These are phyloP conservation scores for Nemapogon koenigi DNA, from an alignment of 2,888 invertebrate species.

Conservation along the genomic window DNA sequence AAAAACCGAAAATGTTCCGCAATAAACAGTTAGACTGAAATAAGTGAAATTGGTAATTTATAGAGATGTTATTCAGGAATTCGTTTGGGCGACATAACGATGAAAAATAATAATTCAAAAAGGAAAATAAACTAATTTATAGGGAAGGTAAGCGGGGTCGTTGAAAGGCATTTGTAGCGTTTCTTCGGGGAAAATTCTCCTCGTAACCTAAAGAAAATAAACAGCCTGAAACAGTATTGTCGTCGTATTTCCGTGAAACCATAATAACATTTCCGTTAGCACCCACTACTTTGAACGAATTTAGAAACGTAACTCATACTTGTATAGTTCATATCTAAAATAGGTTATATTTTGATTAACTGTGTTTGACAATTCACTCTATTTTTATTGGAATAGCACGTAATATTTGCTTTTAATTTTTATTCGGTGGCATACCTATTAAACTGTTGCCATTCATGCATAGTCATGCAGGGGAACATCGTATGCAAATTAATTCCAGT, in stretches of 20 bases:
- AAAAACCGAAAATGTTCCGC: not conserved
- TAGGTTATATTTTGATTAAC: no score
- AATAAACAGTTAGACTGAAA: constrained; percentile 3
- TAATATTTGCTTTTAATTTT: no score
- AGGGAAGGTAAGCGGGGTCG: constrained; percentile 10
- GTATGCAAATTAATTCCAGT: constrained; percentile 8
- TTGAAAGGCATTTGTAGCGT: constrained; percentile 5
- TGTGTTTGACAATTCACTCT: no score
- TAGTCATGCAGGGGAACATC: constrained; percentile 6
- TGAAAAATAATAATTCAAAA: constrained; percentile 15
- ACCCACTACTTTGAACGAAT: no score
- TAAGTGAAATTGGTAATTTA: constrained; percentile 26
- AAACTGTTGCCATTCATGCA: no score
- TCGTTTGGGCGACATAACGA: constrained; percentile 13
- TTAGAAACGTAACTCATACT: no score
- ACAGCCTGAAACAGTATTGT: constrained; percentile 6
- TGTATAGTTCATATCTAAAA: no score
- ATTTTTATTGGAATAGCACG: no score
- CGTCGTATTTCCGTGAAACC: no score
- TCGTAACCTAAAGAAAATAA: constrained; percentile 7
- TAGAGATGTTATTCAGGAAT: constrained; percentile 25
- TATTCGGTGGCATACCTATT: no score
- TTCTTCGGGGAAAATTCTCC: constrained; percentile 4
- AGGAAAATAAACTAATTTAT: constrained; percentile 15
- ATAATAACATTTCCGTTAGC: no score